phyloP scores from a whole-genome alignment of 2,797 vertebrate genomes.

The Anas bernieri region DNA sequence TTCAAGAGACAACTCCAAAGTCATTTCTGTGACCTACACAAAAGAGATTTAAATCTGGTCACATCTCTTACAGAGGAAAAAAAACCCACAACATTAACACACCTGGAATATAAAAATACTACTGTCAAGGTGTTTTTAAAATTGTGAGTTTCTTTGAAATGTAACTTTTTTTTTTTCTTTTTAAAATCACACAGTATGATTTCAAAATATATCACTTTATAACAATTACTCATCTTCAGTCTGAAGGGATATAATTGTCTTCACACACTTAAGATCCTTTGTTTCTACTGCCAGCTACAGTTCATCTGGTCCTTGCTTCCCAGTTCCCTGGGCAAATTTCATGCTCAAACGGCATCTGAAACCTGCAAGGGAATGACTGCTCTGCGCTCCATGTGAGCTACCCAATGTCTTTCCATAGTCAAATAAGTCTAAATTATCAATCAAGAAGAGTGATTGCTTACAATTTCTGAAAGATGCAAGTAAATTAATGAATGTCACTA shows the following conservation, averaged over 20 bases:
- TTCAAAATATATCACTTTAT: not conserved
- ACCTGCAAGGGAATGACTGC: not conserved
- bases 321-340: not conserved
- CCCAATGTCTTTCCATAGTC: not conserved
- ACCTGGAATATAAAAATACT: not conserved
- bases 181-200: not conserved
- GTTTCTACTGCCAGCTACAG: not conserved
- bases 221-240: not conserved
- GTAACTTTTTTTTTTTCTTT: not conserved
- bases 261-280: not conserved
- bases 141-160: not conserved
- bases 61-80: not conserved
- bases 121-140: not conserved
- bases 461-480: not conserved
- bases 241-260: not conserved
- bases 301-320: not conserved
- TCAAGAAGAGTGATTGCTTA: not conserved
- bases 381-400: not conserved
- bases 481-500: not conserved
- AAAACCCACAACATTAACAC: not conserved
- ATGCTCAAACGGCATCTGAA: not conserved
- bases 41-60: conserved; percentile 54
- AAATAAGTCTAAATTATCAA: not conserved
- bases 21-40: conserved; percentile 91
- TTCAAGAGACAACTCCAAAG: conserved; percentile 90